Evolutionary conservation across 2,113 vertebrate genomes (phyloP), one percentile per base, ranked within the genome.

Genomic region (Lampris megalopsis): DNA sequence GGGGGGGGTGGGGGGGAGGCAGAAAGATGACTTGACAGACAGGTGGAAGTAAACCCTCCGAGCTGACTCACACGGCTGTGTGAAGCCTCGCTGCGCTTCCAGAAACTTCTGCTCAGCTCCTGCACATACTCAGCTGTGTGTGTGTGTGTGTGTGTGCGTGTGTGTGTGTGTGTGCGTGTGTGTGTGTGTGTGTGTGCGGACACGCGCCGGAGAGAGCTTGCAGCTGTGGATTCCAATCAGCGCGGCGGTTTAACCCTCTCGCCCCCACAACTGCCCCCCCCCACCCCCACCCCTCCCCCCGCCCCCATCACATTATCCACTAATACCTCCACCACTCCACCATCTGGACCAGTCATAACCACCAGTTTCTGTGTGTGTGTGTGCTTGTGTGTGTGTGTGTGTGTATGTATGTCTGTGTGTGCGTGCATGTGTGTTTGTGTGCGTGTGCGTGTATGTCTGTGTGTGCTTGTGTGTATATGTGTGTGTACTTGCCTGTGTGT

Each of bases 191-290:
- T 47, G 69, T 45, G 4, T 9, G 54, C 24, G 24, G 24, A 24
- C 24, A 24, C 24, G 24, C 24, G 24, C 24, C 24, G 24, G 24
- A 24, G 24, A 24, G 24, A 24, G 24, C 24, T 24, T 83, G 86
- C 91, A 92, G 90, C 90, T 91, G 90, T 89, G 79, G 83, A 92
- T 91, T 90, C 89, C 90, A 92, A 91, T 92, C 91, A 90, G 43
- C 69, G 80, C 8, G 7, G 37, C 85, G 85, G 82, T 86, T 90
- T 91, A 86, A 91, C 90, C 88, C 90, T 77, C 59, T 73, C 72
- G 57, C 85, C 86, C 86, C 74, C 53, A 4, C 64, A 54, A 48
- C 9, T 48, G 10, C 61, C 58, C 70, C 57, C n/a, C 70, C 73
- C 73, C 9, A 4, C 56, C 35, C 2, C 50, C 64, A 13, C 43